These are phyloP conservation scores for Diloba caeruleocephala DNA, from an alignment of 2,888 invertebrate genomes.

Conservation along the genomic window DNA sequence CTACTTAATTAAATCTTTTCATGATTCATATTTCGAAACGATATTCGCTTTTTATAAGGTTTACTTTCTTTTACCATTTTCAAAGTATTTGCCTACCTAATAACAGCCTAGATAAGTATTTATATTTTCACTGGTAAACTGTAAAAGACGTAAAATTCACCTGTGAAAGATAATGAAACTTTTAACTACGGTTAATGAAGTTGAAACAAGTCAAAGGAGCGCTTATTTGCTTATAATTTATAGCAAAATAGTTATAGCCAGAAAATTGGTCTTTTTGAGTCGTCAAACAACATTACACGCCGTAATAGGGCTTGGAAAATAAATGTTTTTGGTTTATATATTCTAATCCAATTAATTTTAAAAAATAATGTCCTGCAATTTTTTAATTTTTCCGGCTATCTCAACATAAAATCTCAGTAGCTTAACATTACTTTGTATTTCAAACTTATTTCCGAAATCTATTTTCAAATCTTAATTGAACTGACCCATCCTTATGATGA, in stretches of 20 bases:
- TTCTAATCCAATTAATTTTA: too few relatives aligned
- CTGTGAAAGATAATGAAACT: not conserved
- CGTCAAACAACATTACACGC: not conserved
- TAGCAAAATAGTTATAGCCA: not conserved
- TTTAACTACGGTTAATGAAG: not conserved
- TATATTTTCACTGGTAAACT: not conserved
- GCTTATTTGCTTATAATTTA: not conserved
- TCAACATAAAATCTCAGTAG: not conserved
- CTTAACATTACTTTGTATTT: not conserved
- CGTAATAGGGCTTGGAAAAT: too few relatives aligned
- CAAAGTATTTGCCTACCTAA: not conserved
- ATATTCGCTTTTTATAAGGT: conserved; percentile 8
- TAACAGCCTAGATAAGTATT: conserved; percentile 4
- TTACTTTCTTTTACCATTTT: conserved; percentile 9
- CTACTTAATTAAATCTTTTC: conserved; percentile 34
- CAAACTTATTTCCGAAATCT: not conserved
- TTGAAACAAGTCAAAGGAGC: not conserved
- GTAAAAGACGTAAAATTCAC: not conserved
- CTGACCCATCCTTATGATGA: not conserved
- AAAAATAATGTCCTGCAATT: too few relatives aligned
- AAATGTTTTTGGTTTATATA: too few relatives aligned
- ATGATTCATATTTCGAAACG: conserved; percentile 7
- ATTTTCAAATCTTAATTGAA: conserved; percentile 1
- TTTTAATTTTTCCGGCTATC: too few relatives aligned
- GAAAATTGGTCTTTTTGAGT: conserved; percentile 1